Conservation (phyloP, 1,140 invertebrate genomes). For the Charaxes varanes region DNA sequence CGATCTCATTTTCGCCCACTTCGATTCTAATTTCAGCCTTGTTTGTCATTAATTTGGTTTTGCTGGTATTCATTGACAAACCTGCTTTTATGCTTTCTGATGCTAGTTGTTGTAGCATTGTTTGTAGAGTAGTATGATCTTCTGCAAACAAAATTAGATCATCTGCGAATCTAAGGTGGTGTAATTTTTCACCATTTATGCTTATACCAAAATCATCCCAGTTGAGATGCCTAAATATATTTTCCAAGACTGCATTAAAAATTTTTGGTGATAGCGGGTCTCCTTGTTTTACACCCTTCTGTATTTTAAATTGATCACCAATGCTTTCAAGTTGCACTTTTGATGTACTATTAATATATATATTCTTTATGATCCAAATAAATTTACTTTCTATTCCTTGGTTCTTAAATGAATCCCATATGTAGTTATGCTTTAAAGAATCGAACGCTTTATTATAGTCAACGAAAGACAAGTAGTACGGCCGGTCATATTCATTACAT, state of each 20-base stretch:
- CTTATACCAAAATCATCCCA: not conserved
- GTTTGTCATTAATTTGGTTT: slow-evolving; percentile 23
- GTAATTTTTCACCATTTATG: not conserved
- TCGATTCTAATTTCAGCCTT: too few species aligned
- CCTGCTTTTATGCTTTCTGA: not conserved
- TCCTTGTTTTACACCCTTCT: not conserved
- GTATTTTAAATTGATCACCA: slow-evolving; percentile 7
- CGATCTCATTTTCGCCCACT: too few species aligned
- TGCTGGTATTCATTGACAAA: not conserved
- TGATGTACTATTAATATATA: not conserved
- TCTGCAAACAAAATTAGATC: not conserved
- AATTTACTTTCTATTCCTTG: slow-evolving; percentile 6
- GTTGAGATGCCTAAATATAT: not conserved
- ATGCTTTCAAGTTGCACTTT: not conserved
- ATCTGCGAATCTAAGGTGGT: slow-evolving; percentile 3
- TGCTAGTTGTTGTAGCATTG: not conserved
- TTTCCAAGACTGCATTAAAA: not conserved
- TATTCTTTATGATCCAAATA: not conserved
- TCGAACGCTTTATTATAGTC: too few species aligned
- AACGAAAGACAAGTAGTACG: not conserved
- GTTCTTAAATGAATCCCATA: not conserved
- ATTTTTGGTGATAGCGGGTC: not conserved
- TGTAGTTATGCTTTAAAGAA: not conserved
- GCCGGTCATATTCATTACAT: not conserved
- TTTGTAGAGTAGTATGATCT: not conserved